Base-by-base conservation (phyloP, 2,797 vertebrate genomes). In the Lepilemur septentrionalis region DNA sequence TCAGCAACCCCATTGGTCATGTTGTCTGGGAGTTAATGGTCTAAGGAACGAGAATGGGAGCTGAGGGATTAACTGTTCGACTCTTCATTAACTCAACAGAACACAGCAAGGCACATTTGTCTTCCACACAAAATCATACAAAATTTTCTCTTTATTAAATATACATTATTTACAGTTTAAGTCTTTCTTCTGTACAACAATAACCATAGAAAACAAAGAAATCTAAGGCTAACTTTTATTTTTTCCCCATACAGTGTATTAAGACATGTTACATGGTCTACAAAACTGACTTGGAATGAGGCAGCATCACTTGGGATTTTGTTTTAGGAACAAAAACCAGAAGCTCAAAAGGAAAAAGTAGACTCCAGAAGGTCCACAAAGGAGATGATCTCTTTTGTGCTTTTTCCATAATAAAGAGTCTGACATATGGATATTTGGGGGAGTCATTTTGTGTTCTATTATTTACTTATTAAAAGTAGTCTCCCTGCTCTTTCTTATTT, bases 101-200 rank as follows among this genome's bases (percentile, higher is more conserved):
- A 97, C 96, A 97, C 96, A 94, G 86, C 63, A 94, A 97, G 97
- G 98, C 97, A 89, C 98, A 97, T 93, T 97, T 97, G 83, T 98
- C 96, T 98, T 99, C 96, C 98, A 99, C 99, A 99, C 98, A 98
- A 99, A 99, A 98, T 99, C 98, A 99, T 99, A 99, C 99, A 99
- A 99, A 99, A 98, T 97, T 97, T 96, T 98, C 96, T 99, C 98
- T 99, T 99, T 99, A 99, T 99, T 99, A 99, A 99, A 99, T 99
- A 99, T 99, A 99, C 99, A 99, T 97, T 99, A 99, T 99, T 98
- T 99, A 99, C 99, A 99, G 98, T 98, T 99, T 98, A 98, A 98
- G 98, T 98, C 96, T 98, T 98, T 98, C 96, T 97, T 98, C 98
- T 99, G 98, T 99, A 99, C 99, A 99, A 99, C 98, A 99, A 96